phyloP scores from a whole-genome alignment of 2,113 vertebrate genomes.

The Oreotrochilus melanogaster region DNA sequence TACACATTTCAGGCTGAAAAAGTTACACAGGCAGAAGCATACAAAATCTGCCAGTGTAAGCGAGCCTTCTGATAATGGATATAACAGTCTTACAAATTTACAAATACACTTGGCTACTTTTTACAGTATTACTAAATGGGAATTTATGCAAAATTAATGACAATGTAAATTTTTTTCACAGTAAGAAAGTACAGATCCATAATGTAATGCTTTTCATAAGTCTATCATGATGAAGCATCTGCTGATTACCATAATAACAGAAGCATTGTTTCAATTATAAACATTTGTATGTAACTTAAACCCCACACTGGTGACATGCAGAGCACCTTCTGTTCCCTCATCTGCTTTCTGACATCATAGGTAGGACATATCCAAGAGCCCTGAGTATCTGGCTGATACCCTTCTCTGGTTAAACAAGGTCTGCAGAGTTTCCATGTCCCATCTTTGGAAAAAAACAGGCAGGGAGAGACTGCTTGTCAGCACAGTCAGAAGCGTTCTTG shows the following conservation, averaged over 20 bases:
- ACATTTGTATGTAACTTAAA: neutral
- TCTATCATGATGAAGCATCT: neutral
- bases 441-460: neutral
- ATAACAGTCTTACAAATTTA: neutral
- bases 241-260: neutral
- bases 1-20: neutral
- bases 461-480: neutral
- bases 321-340: neutral
- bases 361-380: neutral
- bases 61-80: neutral
- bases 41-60: neutral
- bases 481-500: fast-evolving
- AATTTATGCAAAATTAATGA: neutral
- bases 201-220: neutral
- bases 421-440: neutral
- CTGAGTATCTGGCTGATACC: neutral
- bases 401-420: neutral
- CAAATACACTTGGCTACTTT: neutral
- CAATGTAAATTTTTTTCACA: neutral
- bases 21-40: neutral
- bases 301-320: neutral
- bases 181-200: neutral
- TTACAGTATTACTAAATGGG: neutral
- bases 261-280: neutral
- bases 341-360: neutral